Conservation (phyloP, 2,888 invertebrate species). For the Mallateleia sp. region DNA sequence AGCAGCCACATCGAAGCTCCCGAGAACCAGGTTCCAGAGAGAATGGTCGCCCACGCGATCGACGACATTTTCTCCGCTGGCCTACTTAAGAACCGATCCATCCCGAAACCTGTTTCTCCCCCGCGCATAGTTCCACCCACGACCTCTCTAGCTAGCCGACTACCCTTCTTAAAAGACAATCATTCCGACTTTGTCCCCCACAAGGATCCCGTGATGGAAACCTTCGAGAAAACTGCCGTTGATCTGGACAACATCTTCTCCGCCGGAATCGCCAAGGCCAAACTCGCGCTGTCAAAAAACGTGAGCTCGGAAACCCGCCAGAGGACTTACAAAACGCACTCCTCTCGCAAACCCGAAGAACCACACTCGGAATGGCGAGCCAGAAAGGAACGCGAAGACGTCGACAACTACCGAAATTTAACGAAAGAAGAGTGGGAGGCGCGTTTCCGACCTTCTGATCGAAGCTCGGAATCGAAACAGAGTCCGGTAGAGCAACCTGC, state of each 20-base stretch:
- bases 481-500: background rate
- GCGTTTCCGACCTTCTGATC: slow-evolving; percentile 80
- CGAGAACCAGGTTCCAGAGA: slow-evolving; percentile 62
- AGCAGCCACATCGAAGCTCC: slow-evolving; percentile 19
- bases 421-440: slow-evolving; percentile 89
- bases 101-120: slow-evolving; percentile 53
- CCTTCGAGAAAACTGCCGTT: slow-evolving; percentile 72
- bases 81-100: slow-evolving; percentile 78
- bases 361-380: slow-evolving; percentile 80
- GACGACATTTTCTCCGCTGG: slow-evolving; percentile 85
- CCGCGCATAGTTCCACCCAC: slow-evolving; percentile 8
- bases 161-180: background rate
- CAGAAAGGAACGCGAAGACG: slow-evolving; percentile 84
- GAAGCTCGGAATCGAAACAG: slow-evolving; percentile 34
- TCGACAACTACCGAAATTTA: slow-evolving; percentile 86
- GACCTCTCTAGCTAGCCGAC: background rate
- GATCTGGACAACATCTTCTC: slow-evolving; percentile 86
- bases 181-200: slow-evolving; percentile 4
- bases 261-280: slow-evolving; percentile 85
- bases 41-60: slow-evolving; percentile 78
- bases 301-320: slow-evolving; percentile 37
- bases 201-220: slow-evolving; percentile 55
- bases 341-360: slow-evolving; percentile 64
- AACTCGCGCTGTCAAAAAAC: slow-evolving; percentile 68
- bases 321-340: slow-evolving; percentile 42